phyloP scores from a whole-genome alignment of 2,888 invertebrate species.

The Tipula confusa region DNA sequence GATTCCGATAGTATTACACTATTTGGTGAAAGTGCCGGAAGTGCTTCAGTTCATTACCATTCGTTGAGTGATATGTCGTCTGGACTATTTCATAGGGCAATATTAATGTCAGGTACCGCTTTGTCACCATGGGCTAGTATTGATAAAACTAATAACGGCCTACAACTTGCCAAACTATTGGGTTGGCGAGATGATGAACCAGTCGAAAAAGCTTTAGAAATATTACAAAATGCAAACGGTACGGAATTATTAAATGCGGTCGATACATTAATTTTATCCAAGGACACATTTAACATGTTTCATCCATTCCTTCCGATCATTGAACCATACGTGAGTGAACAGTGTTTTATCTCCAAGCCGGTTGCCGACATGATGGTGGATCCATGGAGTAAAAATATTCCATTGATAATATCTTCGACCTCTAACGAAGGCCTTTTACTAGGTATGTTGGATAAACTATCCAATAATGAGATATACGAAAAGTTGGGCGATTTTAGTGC shows the following conservation, averaged over 20 bases:
- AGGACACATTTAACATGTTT: constrained; percentile 33
- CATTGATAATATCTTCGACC: constrained; percentile 46
- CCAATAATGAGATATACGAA: too few relatives aligned
- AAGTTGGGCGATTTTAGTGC: not conserved
- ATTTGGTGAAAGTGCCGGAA: constrained; percentile 14
- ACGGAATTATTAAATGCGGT: constrained; percentile 44
- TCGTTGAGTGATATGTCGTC: not conserved
- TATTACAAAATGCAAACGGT: constrained; percentile 45
- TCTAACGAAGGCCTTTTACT: constrained; percentile 48
- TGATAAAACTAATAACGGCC: constrained; percentile 34
- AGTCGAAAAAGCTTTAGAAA: constrained; percentile 45
- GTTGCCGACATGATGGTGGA: not conserved
- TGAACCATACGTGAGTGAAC: constrained; percentile 44
- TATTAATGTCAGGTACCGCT: not conserved
- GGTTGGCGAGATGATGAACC: constrained; percentile 45
- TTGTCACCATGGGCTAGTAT: not conserved
- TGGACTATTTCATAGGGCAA: not conserved
- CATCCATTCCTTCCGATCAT: constrained; percentile 40
- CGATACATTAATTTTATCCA: constrained; percentile 44
- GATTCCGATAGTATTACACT: not conserved
- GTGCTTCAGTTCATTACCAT: not conserved
- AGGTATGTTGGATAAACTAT: too few relatives aligned
- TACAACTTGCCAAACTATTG: constrained; percentile 44
- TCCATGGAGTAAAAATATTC: constrained; percentile 48
- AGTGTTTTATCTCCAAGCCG: constrained; percentile 44